These are phyloP conservation scores for Euclidia mi DNA, from an alignment of 2,888 invertebrate species.

Conservation along the genomic window DNA sequence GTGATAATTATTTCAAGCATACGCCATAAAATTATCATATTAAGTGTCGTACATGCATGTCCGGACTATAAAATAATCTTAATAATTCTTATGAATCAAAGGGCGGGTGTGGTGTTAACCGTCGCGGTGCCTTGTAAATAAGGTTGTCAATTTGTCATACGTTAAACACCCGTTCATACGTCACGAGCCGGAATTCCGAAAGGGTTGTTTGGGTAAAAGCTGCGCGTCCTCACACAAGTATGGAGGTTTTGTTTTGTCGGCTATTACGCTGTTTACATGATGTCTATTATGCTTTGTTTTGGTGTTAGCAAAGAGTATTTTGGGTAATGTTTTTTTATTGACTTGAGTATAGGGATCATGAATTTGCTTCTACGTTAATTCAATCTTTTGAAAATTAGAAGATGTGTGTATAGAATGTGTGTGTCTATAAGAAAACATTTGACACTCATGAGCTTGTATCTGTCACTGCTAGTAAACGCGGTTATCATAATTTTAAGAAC, in stretches of 20 bases:
- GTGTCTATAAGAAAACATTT: no score
- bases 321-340: no score
- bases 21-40: conserved; percentile 56
- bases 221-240: conserved; percentile 18
- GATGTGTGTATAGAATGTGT: no score
- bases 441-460: no score
- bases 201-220: conserved; percentile 28
- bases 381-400: no score
- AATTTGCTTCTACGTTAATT: no score
- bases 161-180: conserved; percentile 24
- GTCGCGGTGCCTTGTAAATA: conserved; percentile 53
- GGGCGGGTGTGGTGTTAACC: conserved; percentile 11
- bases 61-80: conserved; percentile 57
- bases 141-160: conserved; percentile 56
- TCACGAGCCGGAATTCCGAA: conserved; percentile 22
- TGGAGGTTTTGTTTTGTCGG: conserved; percentile 7
- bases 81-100: conserved; percentile 69
- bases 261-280: no score
- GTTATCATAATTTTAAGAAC: no score
- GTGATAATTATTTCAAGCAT: conserved; percentile 48
- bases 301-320: no score
- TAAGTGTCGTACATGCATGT: conserved; percentile 41
- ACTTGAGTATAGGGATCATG: no score
- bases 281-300: no score
- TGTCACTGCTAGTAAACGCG: no score